Conservation (phyloP, 2,113 vertebrate genomes). For the Neopipo cinnamomea region DNA sequence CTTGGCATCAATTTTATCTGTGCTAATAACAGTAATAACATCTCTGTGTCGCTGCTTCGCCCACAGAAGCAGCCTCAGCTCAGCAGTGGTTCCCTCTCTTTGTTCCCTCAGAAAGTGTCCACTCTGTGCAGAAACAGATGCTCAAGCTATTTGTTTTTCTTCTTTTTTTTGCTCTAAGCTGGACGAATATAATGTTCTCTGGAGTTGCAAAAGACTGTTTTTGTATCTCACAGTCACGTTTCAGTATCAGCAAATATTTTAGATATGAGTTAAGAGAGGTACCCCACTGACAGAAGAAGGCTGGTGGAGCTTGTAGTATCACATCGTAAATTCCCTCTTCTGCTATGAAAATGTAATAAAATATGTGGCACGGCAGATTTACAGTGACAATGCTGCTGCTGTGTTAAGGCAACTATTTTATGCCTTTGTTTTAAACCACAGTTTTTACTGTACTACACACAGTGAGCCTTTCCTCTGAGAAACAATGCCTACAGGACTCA, state of each 20-base stretch:
- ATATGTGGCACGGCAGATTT: conserved; percentile 60
- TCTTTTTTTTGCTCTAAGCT: background rate
- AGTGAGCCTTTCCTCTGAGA: conserved; percentile 1
- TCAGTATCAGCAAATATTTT: conserved; percentile 68
- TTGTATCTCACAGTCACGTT: conserved; percentile 33
- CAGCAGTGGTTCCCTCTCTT: background rate
- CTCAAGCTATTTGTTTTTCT: background rate
- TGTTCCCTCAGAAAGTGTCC: background rate
- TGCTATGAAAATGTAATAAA: conserved; percentile 67
- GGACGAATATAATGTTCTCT: conserved; percentile 15
- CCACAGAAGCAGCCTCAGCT: background rate
- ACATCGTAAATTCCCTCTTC: conserved; percentile 66
- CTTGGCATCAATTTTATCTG: background rate
- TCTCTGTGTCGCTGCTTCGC: background rate
- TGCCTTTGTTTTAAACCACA: conserved; percentile 45
- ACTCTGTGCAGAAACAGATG: background rate
- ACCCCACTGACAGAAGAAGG: conserved; percentile 56
- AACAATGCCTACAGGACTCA: background rate
- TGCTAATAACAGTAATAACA: background rate
- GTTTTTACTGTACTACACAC: conserved; percentile 1
- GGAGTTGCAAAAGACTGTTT: background rate
- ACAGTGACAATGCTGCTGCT: conserved; percentile 38
- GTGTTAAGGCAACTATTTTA: conserved; percentile 32
- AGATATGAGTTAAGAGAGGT: conserved; percentile 60
- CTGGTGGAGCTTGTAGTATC: conserved; percentile 52